These are phyloP conservation scores for Lonchura striata DNA, from an alignment of 2,113 vertebrate genomes.

Conservation along the genomic window DNA sequence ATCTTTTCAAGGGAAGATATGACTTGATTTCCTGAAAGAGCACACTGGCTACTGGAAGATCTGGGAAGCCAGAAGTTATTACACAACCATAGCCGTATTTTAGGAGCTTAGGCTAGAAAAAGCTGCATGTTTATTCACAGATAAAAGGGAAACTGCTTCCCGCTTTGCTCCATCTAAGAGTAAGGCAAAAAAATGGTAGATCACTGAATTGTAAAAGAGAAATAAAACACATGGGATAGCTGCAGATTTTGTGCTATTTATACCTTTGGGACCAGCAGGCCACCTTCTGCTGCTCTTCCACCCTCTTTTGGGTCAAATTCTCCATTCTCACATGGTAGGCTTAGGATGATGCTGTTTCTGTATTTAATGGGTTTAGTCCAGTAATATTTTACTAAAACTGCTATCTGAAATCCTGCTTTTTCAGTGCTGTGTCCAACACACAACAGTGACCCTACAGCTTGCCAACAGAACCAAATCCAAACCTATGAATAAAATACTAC, in stretches of 20 bases:
- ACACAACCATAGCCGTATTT: conserved; percentile 16
- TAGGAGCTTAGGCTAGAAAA: conserved; percentile 32
- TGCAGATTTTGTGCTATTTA: not conserved
- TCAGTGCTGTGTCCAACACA: not conserved
- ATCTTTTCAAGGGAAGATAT: not conserved
- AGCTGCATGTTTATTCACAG: conserved; percentile 38
- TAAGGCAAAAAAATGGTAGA: not conserved
- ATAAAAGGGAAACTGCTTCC: conserved; percentile 24
- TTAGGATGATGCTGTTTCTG: not conserved
- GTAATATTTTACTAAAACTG: not conserved
- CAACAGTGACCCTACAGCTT: not conserved
- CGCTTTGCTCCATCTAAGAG: not conserved
- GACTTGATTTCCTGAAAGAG: not conserved
- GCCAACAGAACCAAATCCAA: not conserved
- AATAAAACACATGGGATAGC: not conserved
- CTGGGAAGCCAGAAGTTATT: conserved; percentile 6
- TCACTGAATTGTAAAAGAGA: not conserved
- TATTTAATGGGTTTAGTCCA: not conserved
- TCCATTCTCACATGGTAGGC: not conserved
- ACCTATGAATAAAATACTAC: not conserved
- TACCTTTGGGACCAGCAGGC: not conserved
- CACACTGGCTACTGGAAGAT: not conserved
- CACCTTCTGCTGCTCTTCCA: not conserved
- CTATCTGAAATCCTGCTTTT: not conserved
- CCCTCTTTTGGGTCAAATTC: not conserved